phyloP scores from a whole-genome alignment of 1,140 invertebrate genomes.

The Ylistrum balloti region DNA sequence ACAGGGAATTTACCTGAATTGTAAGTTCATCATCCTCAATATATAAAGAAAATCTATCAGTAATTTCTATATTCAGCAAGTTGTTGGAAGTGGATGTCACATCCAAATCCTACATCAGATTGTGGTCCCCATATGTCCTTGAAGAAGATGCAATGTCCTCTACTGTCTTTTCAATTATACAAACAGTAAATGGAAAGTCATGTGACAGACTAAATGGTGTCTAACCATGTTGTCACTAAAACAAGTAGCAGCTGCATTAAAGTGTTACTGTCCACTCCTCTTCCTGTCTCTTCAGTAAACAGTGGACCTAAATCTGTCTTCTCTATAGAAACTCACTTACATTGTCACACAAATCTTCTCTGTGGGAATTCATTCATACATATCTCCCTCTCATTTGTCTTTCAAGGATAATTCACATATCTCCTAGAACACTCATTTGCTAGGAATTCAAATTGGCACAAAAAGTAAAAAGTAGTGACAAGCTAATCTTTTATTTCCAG shows the following conservation, averaged over 20 bases:
- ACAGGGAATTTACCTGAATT: no score
- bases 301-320: background rate
- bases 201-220: background rate
- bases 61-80: no score
- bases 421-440: background rate
- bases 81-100: no score
- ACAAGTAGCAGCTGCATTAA: background rate
- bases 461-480: no score
- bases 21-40: no score
- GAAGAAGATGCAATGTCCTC: background rate
- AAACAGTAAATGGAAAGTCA: background rate
- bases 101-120: background rate
- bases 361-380: background rate
- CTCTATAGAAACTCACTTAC: background rate
- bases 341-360: background rate
- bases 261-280: background rate
- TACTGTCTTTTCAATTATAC: conserved; percentile 5
- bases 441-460: no score
- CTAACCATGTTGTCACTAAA: background rate
- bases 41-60: no score
- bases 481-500: no score
- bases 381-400: background rate
- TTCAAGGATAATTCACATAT: background rate
- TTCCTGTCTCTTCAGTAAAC: background rate
- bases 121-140: background rate